These are phyloP conservation scores for Pammene fasciana DNA, from an alignment of 2,888 invertebrate species.

Conservation along the genomic window DNA sequence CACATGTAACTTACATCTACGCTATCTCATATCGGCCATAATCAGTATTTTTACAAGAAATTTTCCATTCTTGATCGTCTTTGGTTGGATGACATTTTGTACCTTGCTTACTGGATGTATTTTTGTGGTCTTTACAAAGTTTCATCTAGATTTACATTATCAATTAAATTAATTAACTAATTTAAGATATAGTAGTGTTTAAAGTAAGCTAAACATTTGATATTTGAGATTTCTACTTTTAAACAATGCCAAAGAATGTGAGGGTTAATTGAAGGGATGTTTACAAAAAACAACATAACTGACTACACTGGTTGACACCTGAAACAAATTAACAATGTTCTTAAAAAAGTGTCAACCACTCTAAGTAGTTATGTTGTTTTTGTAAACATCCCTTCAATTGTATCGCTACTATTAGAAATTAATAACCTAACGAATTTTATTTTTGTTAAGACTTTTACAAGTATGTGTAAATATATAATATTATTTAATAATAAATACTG, in stretches of 20 bases:
- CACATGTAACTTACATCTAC: slow-evolving; percentile 88
- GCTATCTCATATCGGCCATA: slow-evolving; percentile 54
- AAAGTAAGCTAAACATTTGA: background rate
- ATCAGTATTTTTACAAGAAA: slow-evolving; percentile 49
- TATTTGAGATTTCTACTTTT: slow-evolving; percentile 41
- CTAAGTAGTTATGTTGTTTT: no score
- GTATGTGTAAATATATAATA: slow-evolving; percentile 65
- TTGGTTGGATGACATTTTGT: slow-evolving; percentile 30
- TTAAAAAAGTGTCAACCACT: no score
- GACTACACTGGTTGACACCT: no score
- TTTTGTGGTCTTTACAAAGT: slow-evolving; percentile 18
- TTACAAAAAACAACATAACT: no score
- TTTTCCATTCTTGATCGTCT: slow-evolving; percentile 37
- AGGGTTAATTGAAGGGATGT: no score
- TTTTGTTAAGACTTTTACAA: slow-evolving; percentile 62
- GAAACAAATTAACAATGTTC: no score
- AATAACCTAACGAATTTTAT: slow-evolving; percentile 46
- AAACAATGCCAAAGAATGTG: slow-evolving; percentile 54
- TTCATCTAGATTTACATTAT: slow-evolving; percentile 13
- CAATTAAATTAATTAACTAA: slow-evolving; percentile 30
- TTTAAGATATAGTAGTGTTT: slow-evolving; percentile 32
- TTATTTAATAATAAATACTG: slow-evolving; percentile 57
- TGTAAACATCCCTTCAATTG: no score
- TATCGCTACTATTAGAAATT: slow-evolving; percentile 38
- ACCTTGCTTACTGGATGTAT: slow-evolving; percentile 32